Evolutionary conservation across 2,888 invertebrate species (phyloP), one percentile per base, ranked within the genome.

Genomic region (Dicycla oo): DNA sequence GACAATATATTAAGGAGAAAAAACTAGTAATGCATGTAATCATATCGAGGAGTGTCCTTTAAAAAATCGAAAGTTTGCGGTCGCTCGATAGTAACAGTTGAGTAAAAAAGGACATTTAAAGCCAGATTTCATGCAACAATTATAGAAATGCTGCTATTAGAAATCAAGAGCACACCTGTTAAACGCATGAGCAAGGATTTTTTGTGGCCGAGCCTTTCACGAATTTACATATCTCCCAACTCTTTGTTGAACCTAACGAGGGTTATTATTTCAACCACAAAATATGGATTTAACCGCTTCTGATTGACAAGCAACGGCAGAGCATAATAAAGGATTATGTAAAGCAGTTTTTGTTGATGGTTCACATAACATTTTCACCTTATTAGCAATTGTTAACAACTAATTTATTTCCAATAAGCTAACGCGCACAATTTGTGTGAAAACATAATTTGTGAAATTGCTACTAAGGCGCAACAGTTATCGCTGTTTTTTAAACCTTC

Each of bases 241-340:
- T 93, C 93, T 92, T 93, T 92, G 93, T 92, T 91, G 84, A 87
- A 91, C 87, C 89, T 94, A 95, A 95, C 94, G 89, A 95, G 93
- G 91, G 91, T 92, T 93, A 94, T 95, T 95, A 95, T 94, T 93
- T 94, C 89, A 90, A 94, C 95, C 95, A 93, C 95, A 95, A 93
- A 94, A 92, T 91, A 88, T 92, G 88, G 90, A 91, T 89, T 91
- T 91, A 93, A 91, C 91, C 89, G 89, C 89, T 91, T 90, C 88
- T 93, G 94, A 94, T 94, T 95, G 95, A 95, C 94, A 94, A 93
- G 91, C 86, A 86, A 82, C 83, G 84, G 80, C 68, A 74, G 87
- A 90, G 87, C 83, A 92, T 91, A 91, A 92, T 90, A 91, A 91
- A 91, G 88, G 88, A 91, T 90, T 91, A 90, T 86, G 84, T 84